Conservation (phyloP, 2,113 vertebrate species). For the Lepus europaeus region DNA sequence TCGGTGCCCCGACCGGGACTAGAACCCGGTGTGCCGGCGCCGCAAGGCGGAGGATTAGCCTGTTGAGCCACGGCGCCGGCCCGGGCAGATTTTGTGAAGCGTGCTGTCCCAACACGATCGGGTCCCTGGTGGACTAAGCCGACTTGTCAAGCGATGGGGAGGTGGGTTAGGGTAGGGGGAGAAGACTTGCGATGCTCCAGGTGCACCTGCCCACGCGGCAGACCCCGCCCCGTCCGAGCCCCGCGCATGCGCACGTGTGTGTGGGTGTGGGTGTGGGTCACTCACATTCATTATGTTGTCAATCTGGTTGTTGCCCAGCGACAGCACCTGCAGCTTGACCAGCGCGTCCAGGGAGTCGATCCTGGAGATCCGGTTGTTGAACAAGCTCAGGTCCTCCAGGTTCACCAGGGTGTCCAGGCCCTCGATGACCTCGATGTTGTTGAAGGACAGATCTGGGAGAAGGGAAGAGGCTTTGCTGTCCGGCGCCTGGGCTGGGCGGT, state of each 20-base stretch:
- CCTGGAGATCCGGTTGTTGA: constrained; percentile 92
- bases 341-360: constrained; percentile 93
- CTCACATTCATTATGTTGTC: constrained; percentile 91
- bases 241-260: too few relatives aligned
- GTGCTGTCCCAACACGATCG: background rate
- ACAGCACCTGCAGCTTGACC: constrained; percentile 91
- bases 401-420: constrained; percentile 92
- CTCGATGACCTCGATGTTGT: constrained; percentile 94
- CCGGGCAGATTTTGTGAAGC: background rate
- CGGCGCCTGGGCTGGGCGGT: too few relatives aligned
- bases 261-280: background rate
- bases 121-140: background rate
- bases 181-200: background rate
- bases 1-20: too few relatives aligned
- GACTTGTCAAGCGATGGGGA: background rate
- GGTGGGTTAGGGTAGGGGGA: too few relatives aligned
- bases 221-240: background rate
- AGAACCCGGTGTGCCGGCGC: too few relatives aligned
- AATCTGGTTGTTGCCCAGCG: constrained; percentile 92
- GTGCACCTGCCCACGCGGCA: background rate
- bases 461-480: background rate
- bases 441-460: constrained; percentile 95
- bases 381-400: constrained; percentile 94
- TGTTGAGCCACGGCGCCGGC: too few relatives aligned
- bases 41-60: too few relatives aligned